Percentiles rank a stretch among this genome's conserved stretches.
Evolutionary conservation across 2,113 vertebrate species (phyloP).

Genomic region (Grus americana): DNA sequence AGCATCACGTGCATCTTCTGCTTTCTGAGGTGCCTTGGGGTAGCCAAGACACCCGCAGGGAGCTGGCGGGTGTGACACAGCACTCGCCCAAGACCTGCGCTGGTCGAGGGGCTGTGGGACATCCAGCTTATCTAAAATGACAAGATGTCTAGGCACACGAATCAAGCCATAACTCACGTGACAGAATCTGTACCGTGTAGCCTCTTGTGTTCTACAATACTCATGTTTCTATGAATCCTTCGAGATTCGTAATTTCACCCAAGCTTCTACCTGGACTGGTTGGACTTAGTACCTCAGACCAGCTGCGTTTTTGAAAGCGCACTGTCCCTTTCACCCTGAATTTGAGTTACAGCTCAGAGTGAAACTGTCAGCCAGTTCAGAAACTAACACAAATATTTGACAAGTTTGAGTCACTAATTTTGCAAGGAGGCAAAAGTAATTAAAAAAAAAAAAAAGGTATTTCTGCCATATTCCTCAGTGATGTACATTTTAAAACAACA

Average conservation of each 20-base stretch:
- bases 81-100: neutral
- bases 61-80: neutral
- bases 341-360: neutral
- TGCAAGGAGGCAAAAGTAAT: neutral
- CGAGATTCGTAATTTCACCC: neutral
- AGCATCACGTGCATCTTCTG: neutral
- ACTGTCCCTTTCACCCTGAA: neutral
- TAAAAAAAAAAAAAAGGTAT: neutral
- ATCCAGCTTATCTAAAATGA: neutral
- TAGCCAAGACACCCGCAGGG: neutral
- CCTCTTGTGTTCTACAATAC: neutral
- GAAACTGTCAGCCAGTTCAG: neutral
- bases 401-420: neutral
- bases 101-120: neutral
- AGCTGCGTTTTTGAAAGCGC: neutral
- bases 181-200: fast-evolving
- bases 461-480: neutral
- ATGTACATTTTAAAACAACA: neutral
- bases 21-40: neutral
- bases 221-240: neutral
- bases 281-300: neutral
- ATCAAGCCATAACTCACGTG: neutral
- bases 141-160: neutral
- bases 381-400: neutral
- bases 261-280: neutral